Base-by-base conservation (phyloP, 2,888 invertebrate genomes). In the Agonopterix subpropinquella region DNA sequence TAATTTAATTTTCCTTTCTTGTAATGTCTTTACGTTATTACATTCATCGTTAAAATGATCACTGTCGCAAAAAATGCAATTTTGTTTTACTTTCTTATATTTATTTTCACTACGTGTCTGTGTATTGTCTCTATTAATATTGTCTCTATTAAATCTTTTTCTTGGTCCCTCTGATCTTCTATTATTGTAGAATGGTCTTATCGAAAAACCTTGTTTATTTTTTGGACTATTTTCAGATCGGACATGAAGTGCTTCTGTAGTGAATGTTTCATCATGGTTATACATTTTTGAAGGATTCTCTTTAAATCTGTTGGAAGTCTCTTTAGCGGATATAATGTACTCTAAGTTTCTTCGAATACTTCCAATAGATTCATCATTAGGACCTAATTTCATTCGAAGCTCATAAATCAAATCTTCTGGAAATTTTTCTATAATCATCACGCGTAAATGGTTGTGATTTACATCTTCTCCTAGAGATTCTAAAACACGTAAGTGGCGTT, bases 391-490 rank as follows among this genome's bases (percentile, higher is more conserved):
- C 45, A 49, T 50, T 47, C 45, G 52, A 11, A 53, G 43, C 41
- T 56, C 56, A 45, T 53, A 54, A 11, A 54, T 53, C 5, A 54
- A 37, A 13, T 53, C 53, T 47, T 51, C 49, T 18, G 56, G 47
- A 47, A 52, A 52, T 41, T 56, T 53, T 37, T 50, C 43, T 37
- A 56, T 47, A 13, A 56, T 50, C 44, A 54, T 47, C n/a, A 48
- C 39, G 18, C 46, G 41, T 1, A 59, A 43, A 36, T 61, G 57
- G 37, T 54, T 55, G 10, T 55, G 53, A 48, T 59, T 54, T 4
- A 56, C 47, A 48, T 64, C 51, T 53, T 65, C 59, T 0, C 58
- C 60, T 15, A 62, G 45, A 1, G 60, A 56, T 11, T 51, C 48
- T 13, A 62, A 43, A 11, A 65, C 55, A 36, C 58, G 41, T 4